Conservation (phyloP, 1,140 invertebrate genomes). For the Bombus ignitus region DNA sequence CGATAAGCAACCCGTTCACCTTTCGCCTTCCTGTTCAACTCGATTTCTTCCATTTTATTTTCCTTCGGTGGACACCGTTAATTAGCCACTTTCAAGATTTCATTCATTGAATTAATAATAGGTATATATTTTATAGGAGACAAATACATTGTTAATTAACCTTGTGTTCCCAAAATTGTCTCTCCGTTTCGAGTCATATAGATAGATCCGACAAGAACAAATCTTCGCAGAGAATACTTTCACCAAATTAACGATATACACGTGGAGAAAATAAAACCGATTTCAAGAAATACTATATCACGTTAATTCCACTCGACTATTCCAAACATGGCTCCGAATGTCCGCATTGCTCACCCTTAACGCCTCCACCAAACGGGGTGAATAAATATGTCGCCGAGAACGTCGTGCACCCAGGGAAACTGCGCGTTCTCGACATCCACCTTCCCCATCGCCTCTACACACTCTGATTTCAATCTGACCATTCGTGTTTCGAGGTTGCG, state of each 20-base stretch:
- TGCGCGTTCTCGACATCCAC: conserved; percentile 24
- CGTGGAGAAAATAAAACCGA: not conserved
- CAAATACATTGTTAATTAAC: not conserved
- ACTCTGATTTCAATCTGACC: conserved; percentile 70
- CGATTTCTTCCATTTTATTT: not conserved
- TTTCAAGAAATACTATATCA: not conserved
- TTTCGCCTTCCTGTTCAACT: not conserved
- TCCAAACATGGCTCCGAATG: not conserved
- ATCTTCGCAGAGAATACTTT: too few relatives aligned
- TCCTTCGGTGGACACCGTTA: not conserved
- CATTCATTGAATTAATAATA: not conserved
- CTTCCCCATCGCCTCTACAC: conserved; percentile 4
- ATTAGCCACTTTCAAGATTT: not conserved
- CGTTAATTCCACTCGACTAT: not conserved
- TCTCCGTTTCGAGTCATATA: too few relatives aligned
- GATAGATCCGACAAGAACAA: too few relatives aligned
- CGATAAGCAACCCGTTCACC: conserved; percentile 1
- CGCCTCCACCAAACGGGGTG: not conserved
- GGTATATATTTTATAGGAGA: not conserved
- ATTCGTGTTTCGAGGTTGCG: conserved; percentile 71
- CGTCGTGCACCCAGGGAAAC: not conserved
- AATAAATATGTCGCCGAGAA: conserved; percentile 8
- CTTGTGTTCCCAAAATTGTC: too few relatives aligned
- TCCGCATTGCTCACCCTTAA: not conserved
- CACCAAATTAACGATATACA: not conserved